Percentiles rank a stretch among this genome's conserved stretches.
These are phyloP conservation scores for Malurus splendens DNA, from an alignment of 2,797 vertebrate genomes.

Conservation along the genomic window DNA sequence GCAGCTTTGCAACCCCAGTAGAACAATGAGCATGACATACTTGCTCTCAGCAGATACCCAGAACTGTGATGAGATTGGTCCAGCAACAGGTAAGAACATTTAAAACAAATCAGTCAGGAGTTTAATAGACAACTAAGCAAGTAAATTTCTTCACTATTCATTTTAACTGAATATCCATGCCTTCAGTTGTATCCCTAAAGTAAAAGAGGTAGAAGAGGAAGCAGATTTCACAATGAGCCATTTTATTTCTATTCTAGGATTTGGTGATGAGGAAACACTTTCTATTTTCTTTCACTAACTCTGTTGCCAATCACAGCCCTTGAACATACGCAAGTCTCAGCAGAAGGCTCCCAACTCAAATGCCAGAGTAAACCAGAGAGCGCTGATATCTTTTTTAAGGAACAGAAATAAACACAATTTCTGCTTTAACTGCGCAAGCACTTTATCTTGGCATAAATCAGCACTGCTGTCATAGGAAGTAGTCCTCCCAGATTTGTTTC, in stretches of 20 bases:
- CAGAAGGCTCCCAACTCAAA: background rate
- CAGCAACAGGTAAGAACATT: background rate
- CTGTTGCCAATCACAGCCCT: background rate
- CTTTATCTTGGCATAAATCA: background rate
- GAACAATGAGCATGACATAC: background rate
- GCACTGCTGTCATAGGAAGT: background rate
- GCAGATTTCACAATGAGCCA: background rate
- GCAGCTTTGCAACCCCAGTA: background rate
- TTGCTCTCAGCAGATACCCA: background rate
- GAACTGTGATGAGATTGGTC: background rate
- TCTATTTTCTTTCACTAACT: background rate
- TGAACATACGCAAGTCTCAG: background rate
- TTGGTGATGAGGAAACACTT: background rate
- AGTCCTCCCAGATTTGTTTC: background rate
- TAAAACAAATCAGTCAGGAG: background rate
- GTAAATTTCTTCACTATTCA: background rate
- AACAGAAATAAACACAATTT: background rate
- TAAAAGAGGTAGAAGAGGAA: background rate
- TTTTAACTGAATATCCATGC: background rate
- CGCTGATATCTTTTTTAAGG: background rate
- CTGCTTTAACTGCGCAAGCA: background rate
- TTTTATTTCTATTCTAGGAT: background rate
- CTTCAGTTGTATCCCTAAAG: background rate
- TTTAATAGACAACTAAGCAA: background rate
- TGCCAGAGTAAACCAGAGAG: background rate